Evolutionary conservation across 2,888 invertebrate genomes (phyloP), one percentile per base, ranked within the genome.

Genomic region (Oxytorus armatus): DNA sequence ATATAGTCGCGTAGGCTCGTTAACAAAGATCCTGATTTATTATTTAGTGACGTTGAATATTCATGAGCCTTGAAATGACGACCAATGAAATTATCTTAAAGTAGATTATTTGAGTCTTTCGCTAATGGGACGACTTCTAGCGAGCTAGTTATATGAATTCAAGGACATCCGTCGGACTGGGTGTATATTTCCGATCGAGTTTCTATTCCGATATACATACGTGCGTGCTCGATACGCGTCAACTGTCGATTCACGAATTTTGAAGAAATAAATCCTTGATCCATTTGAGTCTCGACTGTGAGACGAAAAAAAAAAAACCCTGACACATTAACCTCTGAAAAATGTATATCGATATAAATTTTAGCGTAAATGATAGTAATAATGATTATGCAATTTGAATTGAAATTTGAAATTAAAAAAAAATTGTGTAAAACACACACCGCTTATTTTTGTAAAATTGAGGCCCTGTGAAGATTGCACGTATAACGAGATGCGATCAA

Each of bases 1-100:
- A 53, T 51, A 68, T 10, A 33, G n/a, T 3, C 29, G 21, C 11
- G 36, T 33, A 76, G 68, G 68, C 68, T 76, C 66, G 68, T 68
- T 59, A 10, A 18, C 16, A 7, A 8, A n/a, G 5, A 66, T 49
- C n/a, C 65, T 49, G 36, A 51, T 66, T 66, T 36, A 66, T 49
- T 3, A 57, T 18, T 10, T 16, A 42, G 39, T n/a, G 39, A 39
- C 18, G 0, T 49, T 74, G 18, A 78, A 74, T 78, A 78, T 74
- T 74, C 61, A 78, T 68, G 55, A 73, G 29, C n/a, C 8, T 4
- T 44, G 21, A 33, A 21, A 25, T 39, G 16, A 5, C 11, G n/a
- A 14, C 10, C 14, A n/a, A 36, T 21, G 51, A 53, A 68, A 39
- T 36, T 73, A 61, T 74, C 63, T 73, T 73, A 51, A 39, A 14